Percentiles rank a stretch among this genome's conserved stretches.
Conservation (phyloP, 2,113 vertebrate species). For the Narcine bancroftii region DNA sequence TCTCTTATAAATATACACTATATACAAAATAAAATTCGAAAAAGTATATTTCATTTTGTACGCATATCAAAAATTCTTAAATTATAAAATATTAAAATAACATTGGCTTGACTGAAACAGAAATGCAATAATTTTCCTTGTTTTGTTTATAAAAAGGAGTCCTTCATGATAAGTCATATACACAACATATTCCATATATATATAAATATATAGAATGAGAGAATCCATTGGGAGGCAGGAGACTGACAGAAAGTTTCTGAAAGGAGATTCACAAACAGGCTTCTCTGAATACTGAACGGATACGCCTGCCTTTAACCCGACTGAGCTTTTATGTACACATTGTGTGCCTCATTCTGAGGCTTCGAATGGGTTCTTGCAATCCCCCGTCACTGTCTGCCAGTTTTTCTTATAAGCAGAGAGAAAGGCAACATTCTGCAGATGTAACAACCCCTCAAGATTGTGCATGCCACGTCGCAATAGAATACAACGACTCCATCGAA, state of each 20-base stretch:
- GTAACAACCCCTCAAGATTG: not conserved
- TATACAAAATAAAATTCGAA: constrained; percentile 35
- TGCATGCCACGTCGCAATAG: not conserved
- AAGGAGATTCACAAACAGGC: not conserved
- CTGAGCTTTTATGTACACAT: not conserved
- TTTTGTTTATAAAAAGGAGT: not conserved
- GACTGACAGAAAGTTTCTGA: not conserved
- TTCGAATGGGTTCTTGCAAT: not conserved
- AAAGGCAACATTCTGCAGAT: not conserved
- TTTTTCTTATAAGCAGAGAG: not conserved
- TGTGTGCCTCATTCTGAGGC: not conserved
- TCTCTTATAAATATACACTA: constrained; percentile 36
- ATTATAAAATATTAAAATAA: constrained; percentile 36
- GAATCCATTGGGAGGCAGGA: not conserved
- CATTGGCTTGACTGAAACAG: constrained; percentile 31
- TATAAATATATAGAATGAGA: constrained; percentile 22
- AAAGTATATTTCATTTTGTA: constrained; percentile 36
- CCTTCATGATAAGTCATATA: constrained; percentile 28
- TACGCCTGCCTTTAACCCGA: too few species aligned
- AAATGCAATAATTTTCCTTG: constrained; percentile 23
- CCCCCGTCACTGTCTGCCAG: not conserved
- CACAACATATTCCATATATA: constrained; percentile 8
- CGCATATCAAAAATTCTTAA: constrained; percentile 34
- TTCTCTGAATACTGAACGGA: not conserved
- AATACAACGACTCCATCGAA: not conserved